Percentiles rank a stretch among this genome's conserved stretches.
These are phyloP conservation scores for Alviniconcha strummeri DNA, from an alignment of 2,888 invertebrate species.

Conservation along the genomic window DNA sequence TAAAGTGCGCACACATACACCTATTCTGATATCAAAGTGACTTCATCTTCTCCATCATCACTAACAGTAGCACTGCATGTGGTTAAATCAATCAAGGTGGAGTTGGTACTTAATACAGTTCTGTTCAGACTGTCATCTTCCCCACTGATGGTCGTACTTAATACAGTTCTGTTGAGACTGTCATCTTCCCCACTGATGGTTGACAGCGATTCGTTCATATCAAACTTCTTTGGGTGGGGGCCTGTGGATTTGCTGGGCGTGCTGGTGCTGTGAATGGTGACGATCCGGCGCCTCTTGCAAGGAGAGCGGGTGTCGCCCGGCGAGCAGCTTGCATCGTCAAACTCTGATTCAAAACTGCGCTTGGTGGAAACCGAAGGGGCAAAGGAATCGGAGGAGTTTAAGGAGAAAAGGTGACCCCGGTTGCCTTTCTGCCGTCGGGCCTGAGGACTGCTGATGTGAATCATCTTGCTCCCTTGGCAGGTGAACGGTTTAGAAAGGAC, in stretches of 20 bases:
- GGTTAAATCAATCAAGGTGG: too few relatives aligned
- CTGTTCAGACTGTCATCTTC: constrained; percentile 3
- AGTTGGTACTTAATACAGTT: neutral
- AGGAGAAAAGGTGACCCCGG: neutral
- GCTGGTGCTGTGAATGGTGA: constrained; percentile 3
- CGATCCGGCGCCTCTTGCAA: constrained; percentile 6
- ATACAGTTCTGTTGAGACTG: constrained; percentile 11
- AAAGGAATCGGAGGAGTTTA: neutral
- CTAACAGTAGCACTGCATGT: neutral
- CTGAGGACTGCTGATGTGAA: constrained; percentile 19
- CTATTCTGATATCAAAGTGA: constrained; percentile 16
- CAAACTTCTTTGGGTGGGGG: neutral
- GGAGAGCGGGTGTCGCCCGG: neutral
- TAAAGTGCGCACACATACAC: too few relatives aligned
- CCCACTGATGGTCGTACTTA: neutral
- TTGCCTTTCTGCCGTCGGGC: neutral
- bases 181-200: constrained; percentile 14
- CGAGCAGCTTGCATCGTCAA: neutral
- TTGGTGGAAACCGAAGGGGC: neutral
- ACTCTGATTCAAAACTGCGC: constrained; percentile 17
- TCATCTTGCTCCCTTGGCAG: neutral
- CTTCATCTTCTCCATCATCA: constrained; percentile 23
- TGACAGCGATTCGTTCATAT: constrained; percentile 26
- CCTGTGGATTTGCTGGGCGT: constrained; percentile 3
- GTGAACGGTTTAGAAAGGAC: neutral